These are phyloP conservation scores for Drosophila subobscura DNA, from an alignment of 1,140 invertebrate genomes.

Conservation along the genomic window DNA sequence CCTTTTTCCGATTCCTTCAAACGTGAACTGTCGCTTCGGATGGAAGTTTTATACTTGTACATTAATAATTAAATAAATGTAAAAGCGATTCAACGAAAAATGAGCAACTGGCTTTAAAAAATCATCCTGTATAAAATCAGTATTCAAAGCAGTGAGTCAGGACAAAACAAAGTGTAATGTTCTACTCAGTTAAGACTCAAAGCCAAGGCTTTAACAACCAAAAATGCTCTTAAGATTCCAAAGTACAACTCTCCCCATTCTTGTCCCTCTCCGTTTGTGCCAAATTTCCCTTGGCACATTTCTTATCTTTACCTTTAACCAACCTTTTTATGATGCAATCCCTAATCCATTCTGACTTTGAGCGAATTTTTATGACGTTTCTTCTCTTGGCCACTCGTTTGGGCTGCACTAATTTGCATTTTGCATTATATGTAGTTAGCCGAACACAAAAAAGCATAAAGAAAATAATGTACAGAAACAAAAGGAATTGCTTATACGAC, in stretches of 20 bases:
- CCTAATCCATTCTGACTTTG: constrained; percentile 46
- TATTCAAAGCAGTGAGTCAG: too few relatives aligned
- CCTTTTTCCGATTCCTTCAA: too few relatives aligned
- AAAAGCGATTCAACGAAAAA: too few relatives aligned
- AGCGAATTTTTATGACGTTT: constrained; percentile 25
- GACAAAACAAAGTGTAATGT: too few relatives aligned
- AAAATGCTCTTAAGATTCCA: not conserved
- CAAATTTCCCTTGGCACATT: constrained; percentile 15
- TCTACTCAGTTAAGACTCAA: too few relatives aligned
- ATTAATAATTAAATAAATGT: too few relatives aligned
- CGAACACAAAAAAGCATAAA: constrained; percentile 25
- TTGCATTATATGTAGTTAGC: constrained; percentile 53
- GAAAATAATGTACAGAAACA: constrained; percentile 3
- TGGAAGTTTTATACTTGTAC: too few relatives aligned
- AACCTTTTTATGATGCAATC: constrained; percentile 49
- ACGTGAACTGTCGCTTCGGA: too few relatives aligned
- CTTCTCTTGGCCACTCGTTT: constrained; percentile 15
- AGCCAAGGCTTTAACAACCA: too few relatives aligned
- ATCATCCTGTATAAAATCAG: too few relatives aligned
- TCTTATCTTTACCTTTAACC: constrained; percentile 14
- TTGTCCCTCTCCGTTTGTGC: not conserved
- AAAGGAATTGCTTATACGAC: constrained; percentile 69
- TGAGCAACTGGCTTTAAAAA: too few relatives aligned
- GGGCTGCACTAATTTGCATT: constrained; percentile 66
- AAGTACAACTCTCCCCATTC: not conserved